Evolutionary conservation across 2,797 vertebrate species (phyloP), one percentile per base, ranked within the genome.

Genomic region (Eulemur rubriventer): DNA sequence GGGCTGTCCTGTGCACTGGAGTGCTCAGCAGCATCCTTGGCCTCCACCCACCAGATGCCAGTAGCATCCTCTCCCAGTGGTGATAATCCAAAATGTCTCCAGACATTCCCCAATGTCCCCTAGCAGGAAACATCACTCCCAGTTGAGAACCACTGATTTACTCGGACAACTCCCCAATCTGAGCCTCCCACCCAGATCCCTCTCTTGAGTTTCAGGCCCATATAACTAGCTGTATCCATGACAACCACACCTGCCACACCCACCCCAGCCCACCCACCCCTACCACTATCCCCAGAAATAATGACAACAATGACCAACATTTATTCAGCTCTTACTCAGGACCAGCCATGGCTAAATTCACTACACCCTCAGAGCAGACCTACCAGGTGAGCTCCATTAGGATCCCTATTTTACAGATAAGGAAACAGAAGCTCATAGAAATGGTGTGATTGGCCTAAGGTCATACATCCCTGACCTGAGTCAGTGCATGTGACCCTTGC

Each of bases 391-490:
- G 26, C 5, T 13, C 65, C 33, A 30, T 1, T 35, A 65, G 9
- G 24, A 73, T 28, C 20, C 55, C 22, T 41, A 11, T 48, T 38
- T 61, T 70, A 38, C 1, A 55, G 33, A 38, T 7, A 6, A 63
- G 46, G 5, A 65, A 46, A 52, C 46, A 0, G 14, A 28, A 69
- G 52, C 93, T 55, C 30, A 28, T 18, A 30, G 14, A 75, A 50
- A 20, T 67, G 4, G 7, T 0, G 3, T 9, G n/a, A n/a, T 7
- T 28, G 55, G 57, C 18, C 10, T 2, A 38, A 13, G 22, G 12
- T 30, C 46, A 10, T 0, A 33, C 35, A 33, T 14, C 63, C 12
- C 4, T 26, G 43, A 28, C 28, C 14, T 0, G 0, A 79, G 52
- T 13, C 67, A 13, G n/a, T 24, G 14, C 55, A 80, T 1, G 20